Percentiles rank a stretch among this genome's conserved stretches.
Evolutionary conservation across 2,113 vertebrate species (phyloP).

Genomic region (Alligator sinensis): DNA sequence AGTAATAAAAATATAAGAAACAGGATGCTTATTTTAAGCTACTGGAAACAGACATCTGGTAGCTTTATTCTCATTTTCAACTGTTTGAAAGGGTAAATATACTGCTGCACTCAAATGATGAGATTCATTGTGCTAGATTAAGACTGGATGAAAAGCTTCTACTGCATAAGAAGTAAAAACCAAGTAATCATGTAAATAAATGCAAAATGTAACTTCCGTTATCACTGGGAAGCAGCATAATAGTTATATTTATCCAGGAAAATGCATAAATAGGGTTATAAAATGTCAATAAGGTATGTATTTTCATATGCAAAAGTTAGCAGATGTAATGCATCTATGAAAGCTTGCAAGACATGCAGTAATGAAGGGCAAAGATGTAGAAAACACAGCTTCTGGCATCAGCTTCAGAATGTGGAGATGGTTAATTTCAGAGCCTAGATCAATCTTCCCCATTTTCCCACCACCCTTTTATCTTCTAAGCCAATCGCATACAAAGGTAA

Average conservation of each 20-base stretch:
- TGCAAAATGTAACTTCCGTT: conserved; percentile 32
- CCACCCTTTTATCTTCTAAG: conserved; percentile 64
- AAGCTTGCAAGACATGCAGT: conserved; percentile 70
- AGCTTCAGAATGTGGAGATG: conserved; percentile 93
- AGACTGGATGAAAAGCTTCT: neutral
- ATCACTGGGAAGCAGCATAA: conserved; percentile 13
- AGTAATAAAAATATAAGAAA: conserved; percentile 18
- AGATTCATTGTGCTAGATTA: neutral
- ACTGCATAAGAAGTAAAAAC: neutral
- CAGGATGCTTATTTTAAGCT: neutral
- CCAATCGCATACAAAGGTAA: conserved; percentile 72
- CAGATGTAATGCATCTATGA: conserved; percentile 63
- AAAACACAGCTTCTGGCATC: conserved; percentile 96
- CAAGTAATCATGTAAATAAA: conserved; percentile 3
- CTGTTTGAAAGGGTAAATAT: conserved; percentile 12
- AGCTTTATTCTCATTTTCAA: conserved; percentile 27
- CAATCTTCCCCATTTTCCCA: conserved; percentile 9
- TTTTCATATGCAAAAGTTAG: conserved; percentile 56
- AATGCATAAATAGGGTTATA: conserved; percentile 19
- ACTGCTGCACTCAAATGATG: neutral
- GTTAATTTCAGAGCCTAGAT: conserved; percentile 84
- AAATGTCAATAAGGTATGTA: conserved; percentile 35
- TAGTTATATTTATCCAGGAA: conserved; percentile 11
- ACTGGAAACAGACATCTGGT: neutral
- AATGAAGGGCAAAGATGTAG: conserved; percentile 74